A percentile compares a stretch with the other conserved stretches of the same genome.
Conservation (phyloP, 1,140 invertebrate genomes). For the Cydia fagiglandana region DNA sequence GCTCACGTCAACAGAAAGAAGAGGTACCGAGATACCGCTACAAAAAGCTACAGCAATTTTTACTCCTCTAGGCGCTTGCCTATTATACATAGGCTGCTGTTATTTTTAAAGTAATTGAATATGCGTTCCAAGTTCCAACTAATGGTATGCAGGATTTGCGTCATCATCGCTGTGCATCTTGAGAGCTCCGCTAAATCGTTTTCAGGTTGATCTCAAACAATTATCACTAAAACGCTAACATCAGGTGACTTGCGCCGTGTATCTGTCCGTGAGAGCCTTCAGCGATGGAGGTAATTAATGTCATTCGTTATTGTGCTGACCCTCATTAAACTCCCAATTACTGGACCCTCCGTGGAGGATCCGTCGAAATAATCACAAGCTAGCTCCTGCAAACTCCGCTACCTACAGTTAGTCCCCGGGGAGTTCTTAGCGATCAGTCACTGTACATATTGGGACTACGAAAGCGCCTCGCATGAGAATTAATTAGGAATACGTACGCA, state of each 20-base stretch:
- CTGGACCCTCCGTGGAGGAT: constrained; percentile 16
- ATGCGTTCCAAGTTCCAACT: no score
- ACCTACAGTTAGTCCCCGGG: not conserved
- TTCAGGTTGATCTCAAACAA: not conserved
- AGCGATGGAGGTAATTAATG: constrained; percentile 31
- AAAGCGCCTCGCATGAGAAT: not conserved
- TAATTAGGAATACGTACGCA: not conserved
- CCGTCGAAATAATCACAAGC: constrained; percentile 13
- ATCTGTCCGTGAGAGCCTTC: constrained; percentile 26
- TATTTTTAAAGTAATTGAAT: no score
- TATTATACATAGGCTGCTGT: no score
- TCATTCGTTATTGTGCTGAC: constrained; percentile 30
- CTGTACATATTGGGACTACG: not conserved
- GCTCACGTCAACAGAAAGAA: no score
- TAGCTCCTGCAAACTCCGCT: not conserved
- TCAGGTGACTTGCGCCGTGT: not conserved
- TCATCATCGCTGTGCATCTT: no score
- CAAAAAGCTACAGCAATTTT: no score
- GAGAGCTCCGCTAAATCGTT: not conserved
- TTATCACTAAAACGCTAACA: not conserved
- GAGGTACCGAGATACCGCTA: no score
- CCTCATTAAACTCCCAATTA: constrained; percentile 30
- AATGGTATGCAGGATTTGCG: no score
- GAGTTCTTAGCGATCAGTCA: not conserved
- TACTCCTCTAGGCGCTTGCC: no score